Evolutionary conservation across 2,113 vertebrate genomes (phyloP), one percentile per base, ranked within the genome.

Genomic region (Macquaria ambigua): DNA sequence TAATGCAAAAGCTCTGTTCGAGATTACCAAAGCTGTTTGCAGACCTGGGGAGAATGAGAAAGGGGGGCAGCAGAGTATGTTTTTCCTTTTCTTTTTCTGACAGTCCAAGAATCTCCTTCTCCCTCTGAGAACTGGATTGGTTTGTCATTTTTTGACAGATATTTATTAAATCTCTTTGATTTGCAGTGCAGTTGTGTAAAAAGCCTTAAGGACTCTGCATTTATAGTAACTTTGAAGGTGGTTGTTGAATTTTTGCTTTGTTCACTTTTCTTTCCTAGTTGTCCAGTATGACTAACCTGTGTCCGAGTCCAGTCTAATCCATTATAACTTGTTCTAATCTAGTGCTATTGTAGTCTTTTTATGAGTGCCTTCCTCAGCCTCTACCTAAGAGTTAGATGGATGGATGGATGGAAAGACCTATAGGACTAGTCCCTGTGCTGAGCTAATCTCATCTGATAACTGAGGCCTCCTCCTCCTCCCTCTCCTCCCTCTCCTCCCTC

Each of bases 401-500:
- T 95, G 88, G 83, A 83, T 95, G 94, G 83, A 83, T 95, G 94
- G 96, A 82, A 87, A 88, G 95, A 96, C 96, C 96, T 95, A 46
- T 46, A 95, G 72, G 77, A 75, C 83, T 76, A 81, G 87, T 85
- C 83, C 89, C 94, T 95, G 92, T 84, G 93, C 95, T 93, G 95
- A 96, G 95, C 93, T 98, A 98, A 98, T 98, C 97, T 97, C 96
- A 97, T 96, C 96, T 95, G 96, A 97, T 88, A 92, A 84, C 84
- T 75, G 62, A 80, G 77, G 87, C 78, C 90, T 71, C 84, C 86
- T 77, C 84, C 72, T 79, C 85, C 74, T 81, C 77, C 79, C 39
- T 64, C 75, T 78, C 82, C 74, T 81, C 77, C 79, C 39, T 64
- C 75, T 78, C 82, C 75, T 74, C 39, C 70, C 28, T 41, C 46